A percentile compares a stretch with the other conserved stretches of the same genome.
phyloP scores from a whole-genome alignment of 23 tunicate genomes.

The Halocynthia aurantium region DNA sequence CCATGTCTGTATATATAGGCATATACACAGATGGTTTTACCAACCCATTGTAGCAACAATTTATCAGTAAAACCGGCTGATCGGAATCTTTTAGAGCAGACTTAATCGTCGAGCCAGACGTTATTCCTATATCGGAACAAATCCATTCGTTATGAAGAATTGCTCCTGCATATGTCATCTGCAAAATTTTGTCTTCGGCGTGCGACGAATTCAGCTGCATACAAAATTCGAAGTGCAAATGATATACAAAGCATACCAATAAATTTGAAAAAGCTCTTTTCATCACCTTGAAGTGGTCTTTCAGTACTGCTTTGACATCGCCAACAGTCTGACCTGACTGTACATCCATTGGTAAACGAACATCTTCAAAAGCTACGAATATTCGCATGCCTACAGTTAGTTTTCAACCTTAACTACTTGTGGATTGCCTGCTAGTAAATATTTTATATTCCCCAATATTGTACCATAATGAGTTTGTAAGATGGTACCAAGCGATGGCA shows the following conservation, averaged over 20 bases:
- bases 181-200: conserved; percentile 72
- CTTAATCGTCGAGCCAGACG: conserved; percentile 70
- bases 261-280: background rate
- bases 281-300: conserved; percentile 78
- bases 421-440: too few species aligned
- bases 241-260: background rate
- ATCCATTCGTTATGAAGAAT: conserved; percentile 66
- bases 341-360: conserved; percentile 74
- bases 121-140: conserved; percentile 72
- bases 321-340: conserved; percentile 80
- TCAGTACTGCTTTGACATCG: conserved; percentile 61
- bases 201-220: conserved; percentile 75
- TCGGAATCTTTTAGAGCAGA: conserved; percentile 71
- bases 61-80: conserved; percentile 68
- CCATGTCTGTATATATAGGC: background rate
- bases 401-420: background rate
- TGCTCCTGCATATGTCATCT: conserved; percentile 73
- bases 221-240: background rate
- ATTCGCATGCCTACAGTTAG: conserved; percentile 43
- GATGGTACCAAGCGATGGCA: too few species aligned
- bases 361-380: conserved; percentile 82
- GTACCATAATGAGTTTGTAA: too few species aligned
- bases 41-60: conserved; percentile 71
- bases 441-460: too few species aligned
- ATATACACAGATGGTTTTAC: background rate